phyloP scores from a whole-genome alignment of 30 jellyfish, hydroid and myxozoan genomes.

The Aurelia sp. region DNA sequence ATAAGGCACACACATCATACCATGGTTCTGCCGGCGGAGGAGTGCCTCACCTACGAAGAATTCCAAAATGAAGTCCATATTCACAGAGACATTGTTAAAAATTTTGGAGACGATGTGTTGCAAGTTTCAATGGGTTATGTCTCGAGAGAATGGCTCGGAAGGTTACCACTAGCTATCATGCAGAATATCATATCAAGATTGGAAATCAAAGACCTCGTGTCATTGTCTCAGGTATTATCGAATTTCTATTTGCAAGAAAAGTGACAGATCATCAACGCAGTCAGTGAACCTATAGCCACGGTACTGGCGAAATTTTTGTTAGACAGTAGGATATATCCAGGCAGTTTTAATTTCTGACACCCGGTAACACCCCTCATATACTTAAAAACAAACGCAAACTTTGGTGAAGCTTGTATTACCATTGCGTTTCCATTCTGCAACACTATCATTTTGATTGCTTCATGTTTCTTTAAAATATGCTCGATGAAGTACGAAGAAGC shows the following conservation, averaged over 20 bases:
- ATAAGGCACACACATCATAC: slow-evolving; percentile 54
- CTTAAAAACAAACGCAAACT: too few relatives aligned
- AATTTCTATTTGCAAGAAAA: too few relatives aligned
- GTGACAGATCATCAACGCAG: background rate
- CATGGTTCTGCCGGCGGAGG: slow-evolving; percentile 72
- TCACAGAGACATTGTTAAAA: slow-evolving; percentile 48
- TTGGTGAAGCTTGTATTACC: too few relatives aligned
- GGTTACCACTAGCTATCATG: slow-evolving; percentile 65
- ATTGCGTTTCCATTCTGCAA: too few relatives aligned
- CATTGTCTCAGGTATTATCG: slow-evolving; percentile 69
- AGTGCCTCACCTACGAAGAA: slow-evolving; percentile 43
- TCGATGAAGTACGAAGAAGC: too few relatives aligned
- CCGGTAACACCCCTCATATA: too few relatives aligned
- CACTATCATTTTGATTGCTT: too few relatives aligned
- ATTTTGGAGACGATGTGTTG: slow-evolving; percentile 77
- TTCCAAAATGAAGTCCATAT: slow-evolving; percentile 60
- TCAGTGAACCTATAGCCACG: too few relatives aligned
- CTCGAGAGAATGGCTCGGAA: slow-evolving; percentile 76
- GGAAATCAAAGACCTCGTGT: slow-evolving; percentile 45
- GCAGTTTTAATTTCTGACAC: too few relatives aligned
- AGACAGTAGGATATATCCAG: too few relatives aligned
- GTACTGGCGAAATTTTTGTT: too few relatives aligned
- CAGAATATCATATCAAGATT: slow-evolving; percentile 40
- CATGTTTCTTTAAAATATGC: too few relatives aligned
- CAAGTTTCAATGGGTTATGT: slow-evolving; percentile 74